Conservation (phyloP, 2,797 vertebrate species). For the Tachyglossus aculeatus region DNA sequence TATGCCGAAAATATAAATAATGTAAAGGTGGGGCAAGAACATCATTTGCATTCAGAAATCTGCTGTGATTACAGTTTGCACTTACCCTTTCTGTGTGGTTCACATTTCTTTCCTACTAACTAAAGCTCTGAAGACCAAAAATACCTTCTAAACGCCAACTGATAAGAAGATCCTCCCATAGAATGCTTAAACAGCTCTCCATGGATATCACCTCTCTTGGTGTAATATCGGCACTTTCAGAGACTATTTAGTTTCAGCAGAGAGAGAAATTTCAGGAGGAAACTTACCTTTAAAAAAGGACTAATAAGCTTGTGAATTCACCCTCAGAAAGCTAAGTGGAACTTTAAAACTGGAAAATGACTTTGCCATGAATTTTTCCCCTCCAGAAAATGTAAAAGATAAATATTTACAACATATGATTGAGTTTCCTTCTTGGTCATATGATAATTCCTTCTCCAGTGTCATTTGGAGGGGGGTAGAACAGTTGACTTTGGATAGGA, state of each 20-base stretch:
- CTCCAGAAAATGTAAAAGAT: neutral
- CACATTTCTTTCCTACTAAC: neutral
- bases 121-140: conserved; percentile 48
- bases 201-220: conserved; percentile 53
- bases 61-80: conserved; percentile 10
- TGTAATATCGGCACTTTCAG: conserved; percentile 59
- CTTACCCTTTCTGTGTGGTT: neutral
- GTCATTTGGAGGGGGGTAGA: neutral
- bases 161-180: conserved; percentile 33
- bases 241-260: conserved; percentile 20
- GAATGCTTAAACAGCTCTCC: conserved; percentile 54
- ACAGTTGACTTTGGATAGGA: conserved; percentile 1
- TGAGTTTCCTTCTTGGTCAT: neutral
- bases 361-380: neutral
- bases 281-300: conserved; percentile 49
- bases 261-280: conserved; percentile 40
- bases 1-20: neutral
- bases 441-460: neutral
- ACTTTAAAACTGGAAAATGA: neutral
- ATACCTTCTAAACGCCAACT: conserved; percentile 27
- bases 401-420: neutral
- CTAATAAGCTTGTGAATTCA: conserved; percentile 45
- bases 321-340: neutral
- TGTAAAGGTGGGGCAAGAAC: neutral
- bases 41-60: conserved; percentile 13